A percentile compares a stretch with the other conserved stretches of the same genome.
These are phyloP conservation scores for Gulo gulo DNA, from an alignment of 2,113 vertebrate species.

Conservation along the genomic window DNA sequence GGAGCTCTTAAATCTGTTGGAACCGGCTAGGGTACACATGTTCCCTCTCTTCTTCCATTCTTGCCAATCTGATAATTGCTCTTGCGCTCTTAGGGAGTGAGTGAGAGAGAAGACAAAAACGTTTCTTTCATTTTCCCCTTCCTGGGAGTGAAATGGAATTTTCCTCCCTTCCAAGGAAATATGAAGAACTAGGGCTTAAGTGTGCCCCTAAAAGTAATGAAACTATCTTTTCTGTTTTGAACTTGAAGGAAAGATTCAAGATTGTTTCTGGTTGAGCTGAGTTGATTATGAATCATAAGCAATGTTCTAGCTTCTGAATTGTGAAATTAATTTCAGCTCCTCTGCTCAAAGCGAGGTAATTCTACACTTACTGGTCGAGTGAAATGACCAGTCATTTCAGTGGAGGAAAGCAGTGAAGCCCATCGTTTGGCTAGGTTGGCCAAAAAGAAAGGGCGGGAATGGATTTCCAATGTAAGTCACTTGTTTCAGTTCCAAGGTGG, in stretches of 20 bases:
- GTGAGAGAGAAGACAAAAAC: background rate
- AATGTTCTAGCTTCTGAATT: background rate
- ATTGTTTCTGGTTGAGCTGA: background rate
- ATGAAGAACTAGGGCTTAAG: background rate
- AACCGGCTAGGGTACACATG: rapidly evolving
- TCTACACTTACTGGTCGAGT: too few relatives aligned
- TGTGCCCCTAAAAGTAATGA: background rate
- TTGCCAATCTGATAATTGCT: background rate
- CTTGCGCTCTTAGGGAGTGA: background rate
- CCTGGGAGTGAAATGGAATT: background rate
- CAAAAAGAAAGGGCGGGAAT: background rate
- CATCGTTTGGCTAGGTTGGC: background rate
- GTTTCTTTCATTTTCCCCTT: background rate
- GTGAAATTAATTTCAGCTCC: background rate
- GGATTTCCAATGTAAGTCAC: background rate
- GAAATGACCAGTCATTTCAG: background rate
- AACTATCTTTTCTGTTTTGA: background rate
- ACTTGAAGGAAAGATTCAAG: background rate
- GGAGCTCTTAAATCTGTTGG: background rate
- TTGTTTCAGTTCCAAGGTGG: background rate
- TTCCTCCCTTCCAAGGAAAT: background rate
- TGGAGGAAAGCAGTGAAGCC: background rate
- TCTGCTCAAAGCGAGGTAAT: background rate
- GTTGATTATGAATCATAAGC: background rate
- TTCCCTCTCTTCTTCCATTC: background rate